Evolutionary conservation across 2,888 invertebrate species (phyloP).

Genomic region (Eupithecia subfuscata): DNA sequence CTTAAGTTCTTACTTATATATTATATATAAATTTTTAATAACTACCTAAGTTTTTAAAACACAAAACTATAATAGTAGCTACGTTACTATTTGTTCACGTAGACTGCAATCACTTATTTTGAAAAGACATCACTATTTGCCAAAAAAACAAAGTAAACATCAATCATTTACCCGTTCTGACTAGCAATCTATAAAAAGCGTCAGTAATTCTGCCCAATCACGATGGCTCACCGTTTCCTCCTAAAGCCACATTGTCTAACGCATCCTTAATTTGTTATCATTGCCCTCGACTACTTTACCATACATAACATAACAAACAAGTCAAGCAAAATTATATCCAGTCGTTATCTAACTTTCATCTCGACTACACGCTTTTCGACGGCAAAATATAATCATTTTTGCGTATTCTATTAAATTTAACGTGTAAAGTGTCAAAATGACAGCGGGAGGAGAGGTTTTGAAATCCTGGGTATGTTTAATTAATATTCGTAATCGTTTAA

Average conservation of each 20-base stretch:
- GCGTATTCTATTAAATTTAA: not conserved
- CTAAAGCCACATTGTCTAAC: not conserved
- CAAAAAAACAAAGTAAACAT: not conserved
- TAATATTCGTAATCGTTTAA: too few relatives aligned
- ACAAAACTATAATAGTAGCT: not conserved
- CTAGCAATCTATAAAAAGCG: not conserved
- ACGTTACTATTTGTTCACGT: not conserved
- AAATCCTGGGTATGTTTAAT: constrained; percentile 11
- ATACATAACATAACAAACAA: not conserved
- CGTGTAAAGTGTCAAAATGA: constrained; percentile 7
- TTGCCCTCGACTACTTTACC: not conserved
- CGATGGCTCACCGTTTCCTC: not conserved
- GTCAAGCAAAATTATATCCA: not conserved
- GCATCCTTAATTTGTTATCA: not conserved
- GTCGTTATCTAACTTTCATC: not conserved
- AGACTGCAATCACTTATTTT: not conserved
- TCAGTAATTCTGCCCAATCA: not conserved
- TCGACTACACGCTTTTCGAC: not conserved
- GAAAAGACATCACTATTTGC: not conserved
- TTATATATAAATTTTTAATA: too few relatives aligned
- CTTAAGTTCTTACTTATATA: too few relatives aligned
- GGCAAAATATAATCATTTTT: not conserved
- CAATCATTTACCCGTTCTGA: not conserved
- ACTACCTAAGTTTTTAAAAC: not conserved
- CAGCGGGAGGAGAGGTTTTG: constrained; percentile 3